Evolutionary conservation across 1,140 invertebrate genomes (phyloP), one percentile per base, ranked within the genome.

Genomic region (Neomicropteryx cornuta): DNA sequence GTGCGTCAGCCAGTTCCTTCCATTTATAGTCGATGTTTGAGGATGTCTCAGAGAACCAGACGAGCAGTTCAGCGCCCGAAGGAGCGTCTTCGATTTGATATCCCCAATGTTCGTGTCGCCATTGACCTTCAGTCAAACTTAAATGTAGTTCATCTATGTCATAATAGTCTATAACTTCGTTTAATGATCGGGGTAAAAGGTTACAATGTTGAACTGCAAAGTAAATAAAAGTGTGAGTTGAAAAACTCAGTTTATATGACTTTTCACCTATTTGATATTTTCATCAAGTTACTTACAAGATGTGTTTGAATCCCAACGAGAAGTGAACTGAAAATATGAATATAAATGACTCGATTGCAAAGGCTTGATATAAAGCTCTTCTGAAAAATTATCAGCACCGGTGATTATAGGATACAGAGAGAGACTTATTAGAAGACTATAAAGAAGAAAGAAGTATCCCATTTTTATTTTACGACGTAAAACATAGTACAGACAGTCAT

Each of bases 71-170:
- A 16, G 89, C 91, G 24, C 95, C 95, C 18, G 91, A 82, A 13
- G 90, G 85, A 23, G 89, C 83, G 69, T 88, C 81, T 8, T 81
- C 60, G 22, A 87, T 75, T 19, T 88, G 80, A 69, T 95, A 94
- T 4, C 93, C 94, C 93, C 92, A 98, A 41, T 80, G 77, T 52
- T 88, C 75, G 60, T 95, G 81, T 40, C 83, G 76, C 94, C 94
- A 99, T 32, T 91, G 63, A 3, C 94, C 94, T 62, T 92, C 84
- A 1, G 92, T 95, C 37, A 98, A 69, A 40, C 80, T 83, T 21
- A 98, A 70, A 58, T 97, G 90, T 5, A 99, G 60, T 58, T 97
- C 94, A 55, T 87, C 78, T 1, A 97, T 77, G 54, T 81, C 70
- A 56, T 91, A 87, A 13, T 81, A 71, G 37, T 77, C 71, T 48